Base-by-base conservation (phyloP, 2,113 vertebrate genomes). In the Tapirus terrestris region DNA sequence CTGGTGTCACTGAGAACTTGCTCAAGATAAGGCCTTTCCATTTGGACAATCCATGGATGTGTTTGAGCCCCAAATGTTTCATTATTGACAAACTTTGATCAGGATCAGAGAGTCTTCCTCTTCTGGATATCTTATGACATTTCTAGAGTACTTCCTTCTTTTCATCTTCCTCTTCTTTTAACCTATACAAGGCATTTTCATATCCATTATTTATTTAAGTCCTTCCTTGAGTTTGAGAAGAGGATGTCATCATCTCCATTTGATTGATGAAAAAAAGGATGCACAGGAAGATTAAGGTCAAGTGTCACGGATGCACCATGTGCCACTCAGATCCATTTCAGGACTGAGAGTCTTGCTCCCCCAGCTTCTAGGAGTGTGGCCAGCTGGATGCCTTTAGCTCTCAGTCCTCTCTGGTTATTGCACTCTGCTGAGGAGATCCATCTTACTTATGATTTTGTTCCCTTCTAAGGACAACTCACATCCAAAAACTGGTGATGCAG, bases 21-120 rank as follows among this genome's bases (percentile, higher is more conserved):
- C n/a, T 90, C 25, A 31, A 13, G 51, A 56, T 18, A 33, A 51
- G 21, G 21, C 9, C 53, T 77, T 36, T 39, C 36, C 48, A 9
- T 51, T 14, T 18, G 51, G 68, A 8, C 8, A 4, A 43, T 20
- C 51, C 0, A 2, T 3, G n/a, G n/a, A 8, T 6, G 5, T 31
- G 51, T 63, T 33, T 56, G 67, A 89, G 29, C 10, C n/a, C 48
- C 63, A 0, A 10, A 5, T 6, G 4, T 39, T 67, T 81, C 51
- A 2, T 18, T 11, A 18, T 27, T 48, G 65, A 51, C 18, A 23
- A 6, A 48, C 58, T 25, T 36, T 16, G n/a, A 33, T 13, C 72
- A 65, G 48, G 51, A 56, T 18, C 4, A 27, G 56, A 39, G 2
- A 29, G 53, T 45, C 31, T 9, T 20, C 3, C 5, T 76, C 36